Percentiles rank a stretch among this genome's conserved stretches.
Evolutionary conservation across 2,113 vertebrate genomes (phyloP).

Genomic region (Stegastes partitus): DNA sequence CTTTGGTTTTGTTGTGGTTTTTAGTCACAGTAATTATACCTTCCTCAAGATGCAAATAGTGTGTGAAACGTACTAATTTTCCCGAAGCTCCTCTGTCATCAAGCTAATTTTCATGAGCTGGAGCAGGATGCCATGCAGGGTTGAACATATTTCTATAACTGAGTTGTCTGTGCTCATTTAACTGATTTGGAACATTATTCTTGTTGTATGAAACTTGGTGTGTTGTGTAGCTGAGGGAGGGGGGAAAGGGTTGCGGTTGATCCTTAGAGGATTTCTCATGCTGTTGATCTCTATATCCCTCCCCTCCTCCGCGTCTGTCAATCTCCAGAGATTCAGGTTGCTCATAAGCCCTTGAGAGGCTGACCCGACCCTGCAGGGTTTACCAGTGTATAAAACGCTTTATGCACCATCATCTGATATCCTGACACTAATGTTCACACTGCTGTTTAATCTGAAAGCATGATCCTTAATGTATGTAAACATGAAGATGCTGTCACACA

Average conservation of each 20-base stretch:
- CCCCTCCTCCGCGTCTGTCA: constrained; percentile 43
- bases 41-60: constrained; percentile 48
- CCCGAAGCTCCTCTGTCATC: constrained; percentile 56
- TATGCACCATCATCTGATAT: constrained; percentile 47
- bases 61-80: constrained; percentile 56
- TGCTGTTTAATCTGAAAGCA: constrained; percentile 57
- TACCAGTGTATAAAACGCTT: constrained; percentile 50
- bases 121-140: neutral
- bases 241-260: constrained; percentile 55
- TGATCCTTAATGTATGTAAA: constrained; percentile 22
- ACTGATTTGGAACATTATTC: constrained; percentile 12
- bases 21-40: constrained; percentile 58
- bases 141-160: neutral
- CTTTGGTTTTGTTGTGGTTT: constrained; percentile 62
- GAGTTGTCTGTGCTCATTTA: neutral
- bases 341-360: constrained; percentile 67
- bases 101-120: constrained; percentile 32
- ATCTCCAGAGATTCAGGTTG: constrained; percentile 66
- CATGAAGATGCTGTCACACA: neutral
- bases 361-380: constrained; percentile 54
- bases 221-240: constrained; percentile 33
- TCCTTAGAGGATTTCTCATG: constrained; percentile 59
- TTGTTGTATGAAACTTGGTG: constrained; percentile 9
- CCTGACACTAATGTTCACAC: constrained; percentile 55
- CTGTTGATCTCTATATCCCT: constrained; percentile 56